phyloP scores from a whole-genome alignment of 2,888 invertebrate species.

The Tinea semifulvella region DNA sequence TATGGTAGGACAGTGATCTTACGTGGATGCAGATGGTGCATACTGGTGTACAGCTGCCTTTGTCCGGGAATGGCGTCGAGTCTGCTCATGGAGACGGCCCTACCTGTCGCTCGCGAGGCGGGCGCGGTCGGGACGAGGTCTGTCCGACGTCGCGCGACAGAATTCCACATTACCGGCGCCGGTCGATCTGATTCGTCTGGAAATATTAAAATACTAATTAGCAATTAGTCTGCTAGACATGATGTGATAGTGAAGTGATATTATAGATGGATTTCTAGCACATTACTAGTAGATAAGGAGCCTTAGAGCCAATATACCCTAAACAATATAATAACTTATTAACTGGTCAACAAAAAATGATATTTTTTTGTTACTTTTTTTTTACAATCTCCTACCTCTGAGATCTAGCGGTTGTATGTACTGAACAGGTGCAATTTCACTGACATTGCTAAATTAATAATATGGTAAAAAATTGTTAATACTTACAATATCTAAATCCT shows the following conservation, averaged over 20 bases:
- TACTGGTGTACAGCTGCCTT: conserved; percentile 34
- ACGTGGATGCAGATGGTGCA: conserved; percentile 51
- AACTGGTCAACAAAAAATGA: too few relatives aligned
- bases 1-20: conserved; percentile 11
- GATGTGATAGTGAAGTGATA: too few relatives aligned
- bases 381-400: too few relatives aligned
- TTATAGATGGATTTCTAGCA: too few relatives aligned
- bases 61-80: conserved; percentile 68
- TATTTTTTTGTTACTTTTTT: too few relatives aligned
- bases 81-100: conserved; percentile 93
- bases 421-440: too few relatives aligned
- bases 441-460: neutral
- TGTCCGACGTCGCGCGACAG: conserved; percentile 86
- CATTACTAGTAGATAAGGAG: too few relatives aligned
- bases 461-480: neutral
- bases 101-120: conserved; percentile 66
- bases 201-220: neutral
- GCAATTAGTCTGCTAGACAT: too few relatives aligned
- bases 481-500: conserved; percentile 12
- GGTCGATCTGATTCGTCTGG: conserved; percentile 54
- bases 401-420: too few relatives aligned
- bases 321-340: too few relatives aligned
- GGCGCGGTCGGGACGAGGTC: conserved; percentile 92
- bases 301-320: too few relatives aligned
- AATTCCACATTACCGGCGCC: conserved; percentile 72